phyloP scores from a whole-genome alignment of 2,113 vertebrate genomes.

The Geothlypis trichas region DNA sequence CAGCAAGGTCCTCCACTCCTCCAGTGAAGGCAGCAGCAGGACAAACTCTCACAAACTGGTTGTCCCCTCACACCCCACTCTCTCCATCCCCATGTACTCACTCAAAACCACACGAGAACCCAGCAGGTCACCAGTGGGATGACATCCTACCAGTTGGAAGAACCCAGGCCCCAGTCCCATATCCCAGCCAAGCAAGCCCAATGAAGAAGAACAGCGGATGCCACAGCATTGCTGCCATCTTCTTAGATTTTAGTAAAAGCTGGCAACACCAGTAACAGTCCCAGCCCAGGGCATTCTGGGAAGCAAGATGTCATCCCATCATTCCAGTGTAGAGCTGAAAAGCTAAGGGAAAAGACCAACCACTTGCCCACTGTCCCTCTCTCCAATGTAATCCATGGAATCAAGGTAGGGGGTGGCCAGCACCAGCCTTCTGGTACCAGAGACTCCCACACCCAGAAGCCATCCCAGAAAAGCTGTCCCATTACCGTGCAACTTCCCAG shows the following conservation, averaged over 20 bases:
- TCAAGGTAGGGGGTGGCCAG: neutral
- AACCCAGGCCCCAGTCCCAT: neutral
- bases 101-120: neutral
- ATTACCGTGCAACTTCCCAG: slow-evolving; percentile 84
- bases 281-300: neutral
- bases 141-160: neutral
- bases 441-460: neutral
- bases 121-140: neutral
- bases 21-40: neutral
- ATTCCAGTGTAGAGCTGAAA: neutral
- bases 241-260: neutral
- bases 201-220: neutral
- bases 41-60: neutral
- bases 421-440: neutral
- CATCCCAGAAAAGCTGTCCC: neutral
- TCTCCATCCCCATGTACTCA: neutral
- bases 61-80: neutral
- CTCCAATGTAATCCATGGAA: accelerated
- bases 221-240: neutral
- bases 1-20: neutral
- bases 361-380: neutral
- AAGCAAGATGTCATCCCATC: neutral
- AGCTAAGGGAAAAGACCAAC: neutral
- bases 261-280: neutral
- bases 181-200: neutral